These are phyloP conservation scores for Calliopsis andreniformis DNA, from an alignment of 1,140 invertebrate species.

Conservation along the genomic window DNA sequence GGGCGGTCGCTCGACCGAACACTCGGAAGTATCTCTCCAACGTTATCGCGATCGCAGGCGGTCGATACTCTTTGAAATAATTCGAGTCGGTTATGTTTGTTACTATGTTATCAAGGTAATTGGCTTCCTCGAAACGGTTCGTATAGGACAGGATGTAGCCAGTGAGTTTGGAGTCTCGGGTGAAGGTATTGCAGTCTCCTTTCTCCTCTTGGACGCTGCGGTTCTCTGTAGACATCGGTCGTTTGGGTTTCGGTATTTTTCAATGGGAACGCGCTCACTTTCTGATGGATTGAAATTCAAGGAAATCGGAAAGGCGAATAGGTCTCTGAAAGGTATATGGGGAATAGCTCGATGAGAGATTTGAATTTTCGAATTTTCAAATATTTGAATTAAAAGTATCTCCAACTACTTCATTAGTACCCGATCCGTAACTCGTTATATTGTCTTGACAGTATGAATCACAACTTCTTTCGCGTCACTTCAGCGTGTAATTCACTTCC, in stretches of 20 bases:
- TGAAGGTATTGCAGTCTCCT: slow-evolving; percentile 39
- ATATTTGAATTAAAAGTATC: too few relatives aligned
- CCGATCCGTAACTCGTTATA: too few relatives aligned
- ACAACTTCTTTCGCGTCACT: slow-evolving; percentile 16
- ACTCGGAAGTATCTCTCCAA: background rate
- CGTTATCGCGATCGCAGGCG: slow-evolving; percentile 4
- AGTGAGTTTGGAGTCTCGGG: slow-evolving; percentile 19
- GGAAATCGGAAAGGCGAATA: too few relatives aligned
- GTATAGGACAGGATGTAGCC: background rate
- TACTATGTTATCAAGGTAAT: background rate
- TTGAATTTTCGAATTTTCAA: too few relatives aligned
- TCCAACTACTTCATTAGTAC: too few relatives aligned
- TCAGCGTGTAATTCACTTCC: slow-evolving; percentile 47
- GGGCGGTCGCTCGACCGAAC: background rate
- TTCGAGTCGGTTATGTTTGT: background rate
- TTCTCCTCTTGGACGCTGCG: slow-evolving; percentile 17
- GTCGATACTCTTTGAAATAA: background rate
- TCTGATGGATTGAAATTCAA: too few relatives aligned
- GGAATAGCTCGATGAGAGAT: too few relatives aligned
- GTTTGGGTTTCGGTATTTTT: background rate
- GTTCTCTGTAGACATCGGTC: slow-evolving; percentile 1
- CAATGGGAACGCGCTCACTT: too few relatives aligned
- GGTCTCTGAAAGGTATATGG: too few relatives aligned
- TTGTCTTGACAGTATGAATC: too few relatives aligned
- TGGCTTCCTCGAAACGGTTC: too few relatives aligned